Percentiles rank a stretch among this genome's conserved stretches.
These are phyloP conservation scores for Zosterops lateralis DNA, from an alignment of 2,113 vertebrate genomes.

Conservation along the genomic window DNA sequence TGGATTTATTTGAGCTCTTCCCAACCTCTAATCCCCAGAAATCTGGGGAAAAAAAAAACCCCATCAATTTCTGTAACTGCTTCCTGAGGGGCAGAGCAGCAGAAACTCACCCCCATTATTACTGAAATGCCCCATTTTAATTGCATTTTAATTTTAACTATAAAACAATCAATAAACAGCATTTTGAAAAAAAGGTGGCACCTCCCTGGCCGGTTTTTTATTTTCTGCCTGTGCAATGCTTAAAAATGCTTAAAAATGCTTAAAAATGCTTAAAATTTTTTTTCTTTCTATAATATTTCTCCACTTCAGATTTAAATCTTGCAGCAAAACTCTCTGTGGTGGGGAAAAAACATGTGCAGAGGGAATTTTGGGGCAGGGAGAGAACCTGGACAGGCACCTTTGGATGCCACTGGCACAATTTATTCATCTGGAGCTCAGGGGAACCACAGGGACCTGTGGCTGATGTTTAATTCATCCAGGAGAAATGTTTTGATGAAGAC, in stretches of 20 bases:
- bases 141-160: not conserved
- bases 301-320: not conserved
- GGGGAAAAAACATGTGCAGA: constrained; percentile 65
- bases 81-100: not conserved
- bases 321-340: not conserved
- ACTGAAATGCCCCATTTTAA: not conserved
- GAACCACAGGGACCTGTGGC: constrained; percentile 65
- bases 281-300: not conserved
- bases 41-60: not conserved
- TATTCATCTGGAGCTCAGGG: constrained; percentile 74
- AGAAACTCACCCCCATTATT: not conserved
- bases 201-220: not conserved
- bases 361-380: constrained; percentile 75
- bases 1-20: not conserved
- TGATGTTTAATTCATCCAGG: constrained; percentile 75
- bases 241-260: not conserved
- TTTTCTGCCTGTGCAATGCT: not conserved
- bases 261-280: no score
- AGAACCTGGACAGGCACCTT: constrained; percentile 75
- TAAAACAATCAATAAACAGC: not conserved
- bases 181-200: not conserved
- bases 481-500: constrained; percentile 63
- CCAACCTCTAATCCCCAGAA: not conserved
- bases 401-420: constrained; percentile 75
- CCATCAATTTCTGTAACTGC: not conserved